Conservation (phyloP, 1,140 invertebrate genomes). For the Caenorhabditis briggsae region DNA sequence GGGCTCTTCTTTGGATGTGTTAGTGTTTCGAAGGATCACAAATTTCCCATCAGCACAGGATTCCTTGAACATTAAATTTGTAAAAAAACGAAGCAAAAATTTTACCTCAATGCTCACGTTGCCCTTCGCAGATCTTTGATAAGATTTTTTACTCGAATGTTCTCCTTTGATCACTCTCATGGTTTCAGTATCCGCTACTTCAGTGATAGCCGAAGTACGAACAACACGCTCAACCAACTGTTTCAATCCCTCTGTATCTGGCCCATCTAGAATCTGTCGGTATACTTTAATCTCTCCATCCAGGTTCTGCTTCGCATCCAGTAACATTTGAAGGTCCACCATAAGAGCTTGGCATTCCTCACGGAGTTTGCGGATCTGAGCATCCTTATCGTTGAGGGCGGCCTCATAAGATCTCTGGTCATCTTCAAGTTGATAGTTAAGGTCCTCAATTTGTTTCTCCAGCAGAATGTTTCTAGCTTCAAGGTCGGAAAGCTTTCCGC, state of each 20-base stretch:
- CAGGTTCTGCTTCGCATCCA: constrained; percentile 79
- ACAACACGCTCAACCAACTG: constrained; percentile 77
- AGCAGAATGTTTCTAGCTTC: constrained; percentile 79
- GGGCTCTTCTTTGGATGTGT: constrained; percentile 73
- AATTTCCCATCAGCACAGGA: constrained; percentile 64
- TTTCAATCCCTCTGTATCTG: constrained; percentile 72
- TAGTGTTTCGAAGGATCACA: constrained; percentile 76
- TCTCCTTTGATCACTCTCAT: constrained; percentile 79
- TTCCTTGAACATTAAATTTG: constrained; percentile 27
- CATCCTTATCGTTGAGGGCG: constrained; percentile 70
- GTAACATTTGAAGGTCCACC: constrained; percentile 79
- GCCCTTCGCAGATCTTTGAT: constrained; percentile 80
- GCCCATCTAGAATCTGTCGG: constrained; percentile 77
- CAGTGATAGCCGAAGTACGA: constrained; percentile 70
- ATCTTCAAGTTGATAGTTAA: constrained; percentile 78
- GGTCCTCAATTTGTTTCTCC: constrained; percentile 78
- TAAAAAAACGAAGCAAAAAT: no score
- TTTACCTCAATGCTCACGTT: constrained; percentile 74
- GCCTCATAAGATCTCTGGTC: constrained; percentile 73
- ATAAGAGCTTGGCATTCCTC: constrained; percentile 79
- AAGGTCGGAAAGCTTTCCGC: constrained; percentile 79
- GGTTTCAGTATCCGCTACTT: constrained; percentile 75
- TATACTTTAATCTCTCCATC: constrained; percentile 78
- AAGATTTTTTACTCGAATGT: constrained; percentile 80
- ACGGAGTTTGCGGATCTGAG: constrained; percentile 77